phyloP scores from a whole-genome alignment of 2,888 invertebrate species.

The Galerucella nymphaeae region DNA sequence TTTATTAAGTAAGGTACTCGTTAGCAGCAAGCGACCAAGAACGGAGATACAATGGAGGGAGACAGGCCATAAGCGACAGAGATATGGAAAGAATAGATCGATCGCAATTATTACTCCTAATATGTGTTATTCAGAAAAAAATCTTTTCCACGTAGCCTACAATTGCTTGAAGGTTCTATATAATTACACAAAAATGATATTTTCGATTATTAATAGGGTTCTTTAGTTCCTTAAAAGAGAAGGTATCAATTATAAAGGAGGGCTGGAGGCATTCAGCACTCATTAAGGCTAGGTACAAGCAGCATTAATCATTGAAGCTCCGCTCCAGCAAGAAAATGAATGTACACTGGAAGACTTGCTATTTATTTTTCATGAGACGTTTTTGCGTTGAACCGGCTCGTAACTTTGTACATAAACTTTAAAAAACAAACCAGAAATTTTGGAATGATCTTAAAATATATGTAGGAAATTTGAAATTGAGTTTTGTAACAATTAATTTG shows the following conservation, averaged over 20 bases:
- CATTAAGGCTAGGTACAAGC: slow-evolving; percentile 20
- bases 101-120: slow-evolving; percentile 26
- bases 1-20: too few relatives aligned
- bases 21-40: too few relatives aligned
- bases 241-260: slow-evolving; percentile 31
- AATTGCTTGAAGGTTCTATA: slow-evolving; percentile 30
- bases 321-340: slow-evolving; percentile 23
- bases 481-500: background rate
- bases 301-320: slow-evolving; percentile 28
- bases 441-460: background rate
- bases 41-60: too few relatives aligned
- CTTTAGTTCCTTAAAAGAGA: slow-evolving; percentile 26
- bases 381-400: background rate
- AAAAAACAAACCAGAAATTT: background rate
- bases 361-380: background rate
- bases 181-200: slow-evolving; percentile 34
- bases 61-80: slow-evolving; percentile 1
- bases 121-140: slow-evolving; percentile 33
- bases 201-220: slow-evolving; percentile 34
- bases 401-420: background rate
- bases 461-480: background rate
- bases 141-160: slow-evolving; percentile 22
- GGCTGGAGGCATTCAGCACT: slow-evolving; percentile 25
- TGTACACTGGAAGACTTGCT: slow-evolving; percentile 10
- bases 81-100: slow-evolving; percentile 5